Base-by-base conservation (phyloP, 2,113 vertebrate species). In the Pseudorhombus dupliciocellatus region DNA sequence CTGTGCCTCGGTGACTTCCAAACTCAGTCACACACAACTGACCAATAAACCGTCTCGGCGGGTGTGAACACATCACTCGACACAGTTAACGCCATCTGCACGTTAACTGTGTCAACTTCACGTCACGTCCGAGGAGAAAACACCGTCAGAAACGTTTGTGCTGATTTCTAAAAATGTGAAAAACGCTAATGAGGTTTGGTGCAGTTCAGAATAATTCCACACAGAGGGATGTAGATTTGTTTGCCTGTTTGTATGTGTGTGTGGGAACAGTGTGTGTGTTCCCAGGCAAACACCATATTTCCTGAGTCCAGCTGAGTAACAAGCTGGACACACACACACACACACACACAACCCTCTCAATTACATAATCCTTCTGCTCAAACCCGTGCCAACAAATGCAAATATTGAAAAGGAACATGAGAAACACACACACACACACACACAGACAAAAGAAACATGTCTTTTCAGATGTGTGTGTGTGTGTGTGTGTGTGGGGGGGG, bases 271-370 rank as follows among this genome's bases (percentile, higher is more conserved):
- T 53, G 54, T 57, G 54, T 21, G 56, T 30, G 80, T 78, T 84
- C 73, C 76, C 8, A 3, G 67, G 68, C 77, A 67, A 75, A 81
- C 77, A 75, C 67, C 9, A 37, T 50, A 70, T 75, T 83, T 90
- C 84, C 85, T 85, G 84, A 70, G 31, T 77, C 87, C 84, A 76
- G 76, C 87, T 66, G 87, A 82, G 87, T 74, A 61, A 78, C 89
- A 89, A 86, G 85, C 87, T 88, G 85, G 70, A 42, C 52, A 60
- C 56, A 58, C 66, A 30, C 7, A 53, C 40, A 25, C 57, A 46
- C 57, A 52, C 55, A 54, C 53, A 48, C 54, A 62, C 62, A 51
- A 21, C 34, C 53, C 56, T 56, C 15, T 51, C 46, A 50, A 30
- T 79, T 79, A 55, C 59, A 72, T 54, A 71, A 59, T 77, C 66